Percentiles rank a stretch among this genome's conserved stretches.
Conservation (phyloP, 2,113 vertebrate genomes). For the Athene noctua region DNA sequence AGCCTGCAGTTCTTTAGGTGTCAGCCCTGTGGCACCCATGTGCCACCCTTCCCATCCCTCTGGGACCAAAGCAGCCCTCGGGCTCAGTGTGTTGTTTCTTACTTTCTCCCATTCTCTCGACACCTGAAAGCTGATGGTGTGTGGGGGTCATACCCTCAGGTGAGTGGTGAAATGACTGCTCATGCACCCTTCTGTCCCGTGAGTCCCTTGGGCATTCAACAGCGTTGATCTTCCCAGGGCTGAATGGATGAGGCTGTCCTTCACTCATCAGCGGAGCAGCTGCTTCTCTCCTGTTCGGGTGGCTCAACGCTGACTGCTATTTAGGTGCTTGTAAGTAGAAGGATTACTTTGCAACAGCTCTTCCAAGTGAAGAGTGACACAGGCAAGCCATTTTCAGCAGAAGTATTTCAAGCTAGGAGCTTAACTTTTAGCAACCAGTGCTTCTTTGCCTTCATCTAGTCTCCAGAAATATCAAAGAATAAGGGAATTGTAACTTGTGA, state of each 20-base stretch:
- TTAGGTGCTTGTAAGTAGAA: background rate
- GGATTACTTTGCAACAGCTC: background rate
- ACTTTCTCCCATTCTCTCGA: background rate
- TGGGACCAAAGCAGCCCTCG: background rate
- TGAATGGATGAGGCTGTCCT: background rate
- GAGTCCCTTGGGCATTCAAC: background rate
- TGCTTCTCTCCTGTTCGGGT: background rate
- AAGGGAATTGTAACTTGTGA: background rate
- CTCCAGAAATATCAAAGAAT: background rate
- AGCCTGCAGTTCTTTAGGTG: background rate
- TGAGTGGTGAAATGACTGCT: background rate
- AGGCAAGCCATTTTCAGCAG: background rate
- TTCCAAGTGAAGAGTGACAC: background rate
- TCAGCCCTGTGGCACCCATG: background rate
- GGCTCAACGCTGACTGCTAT: background rate
- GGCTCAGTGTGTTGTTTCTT: background rate
- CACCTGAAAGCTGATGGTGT: background rate
- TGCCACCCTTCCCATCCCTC: background rate
- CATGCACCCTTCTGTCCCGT: background rate
- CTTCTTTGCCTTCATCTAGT: background rate
- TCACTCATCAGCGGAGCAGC: background rate
- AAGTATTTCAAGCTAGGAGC: background rate
- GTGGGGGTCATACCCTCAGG: no score
- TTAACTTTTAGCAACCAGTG: background rate
- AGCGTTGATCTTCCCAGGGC: background rate